Percentiles rank a stretch among this genome's conserved stretches.
phyloP scores from a whole-genome alignment of 2,113 vertebrate genomes.

The Scophthalmus maximus region DNA sequence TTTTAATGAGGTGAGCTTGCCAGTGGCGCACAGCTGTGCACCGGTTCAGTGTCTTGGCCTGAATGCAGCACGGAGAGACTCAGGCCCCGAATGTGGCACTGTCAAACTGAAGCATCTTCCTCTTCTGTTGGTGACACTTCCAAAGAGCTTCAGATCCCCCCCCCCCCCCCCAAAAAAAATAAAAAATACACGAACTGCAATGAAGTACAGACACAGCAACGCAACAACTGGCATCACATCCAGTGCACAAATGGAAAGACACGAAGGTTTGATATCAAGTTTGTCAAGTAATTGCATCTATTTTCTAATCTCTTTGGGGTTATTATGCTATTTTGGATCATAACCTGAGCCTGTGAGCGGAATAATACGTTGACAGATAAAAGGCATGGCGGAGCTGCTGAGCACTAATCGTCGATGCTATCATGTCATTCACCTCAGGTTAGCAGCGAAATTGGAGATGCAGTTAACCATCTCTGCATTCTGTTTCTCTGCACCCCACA shows the following conservation, averaged over 20 bases:
- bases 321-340: background rate
- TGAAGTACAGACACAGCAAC: slow-evolving; percentile 22
- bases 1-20: slow-evolving; percentile 43
- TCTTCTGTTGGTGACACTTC: slow-evolving; percentile 56
- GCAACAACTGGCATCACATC: slow-evolving; percentile 51
- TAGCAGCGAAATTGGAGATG: slow-evolving; percentile 83
- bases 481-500: slow-evolving; percentile 85
- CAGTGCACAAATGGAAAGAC: too few relatives aligned
- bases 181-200: background rate
- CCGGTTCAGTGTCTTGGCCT: slow-evolving; percentile 34
- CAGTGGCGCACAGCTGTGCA: slow-evolving; percentile 27
- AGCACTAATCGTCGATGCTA: slow-evolving; percentile 12
- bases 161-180: background rate
- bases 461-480: slow-evolving; percentile 83
- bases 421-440: slow-evolving; percentile 83
- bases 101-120: too few relatives aligned
- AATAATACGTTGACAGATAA: slow-evolving; percentile 12
- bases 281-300: too few relatives aligned
- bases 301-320: slow-evolving; percentile 19
- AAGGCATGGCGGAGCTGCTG: slow-evolving; percentile 22
- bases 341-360: too few relatives aligned
- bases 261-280: background rate
- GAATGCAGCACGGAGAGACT: slow-evolving; percentile 50
- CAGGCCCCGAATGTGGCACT: too few relatives aligned
- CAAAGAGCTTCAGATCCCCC: slow-evolving; percentile 56